Evolutionary conservation across 1,140 invertebrate genomes (phyloP).

Genomic region (Rhysida immarginata): DNA sequence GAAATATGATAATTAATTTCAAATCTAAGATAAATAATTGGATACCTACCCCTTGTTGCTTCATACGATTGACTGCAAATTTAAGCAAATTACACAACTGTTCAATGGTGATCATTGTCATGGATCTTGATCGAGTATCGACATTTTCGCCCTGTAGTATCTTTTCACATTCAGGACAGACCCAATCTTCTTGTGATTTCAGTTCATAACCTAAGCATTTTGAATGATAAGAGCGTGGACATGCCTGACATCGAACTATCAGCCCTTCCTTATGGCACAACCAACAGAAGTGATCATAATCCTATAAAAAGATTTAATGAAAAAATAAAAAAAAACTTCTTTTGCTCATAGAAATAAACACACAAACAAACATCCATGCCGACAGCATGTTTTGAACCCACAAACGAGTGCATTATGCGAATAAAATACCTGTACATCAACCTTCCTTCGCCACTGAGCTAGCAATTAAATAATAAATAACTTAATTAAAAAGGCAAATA

Average conservation of each 20-base stretch:
- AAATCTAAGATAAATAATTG: too few species aligned
- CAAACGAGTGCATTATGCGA: too few species aligned
- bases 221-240: constrained; percentile 67
- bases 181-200: constrained; percentile 46
- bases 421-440: too few species aligned
- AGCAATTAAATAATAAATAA: too few species aligned
- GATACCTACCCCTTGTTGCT: constrained; percentile 52
- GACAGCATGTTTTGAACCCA: too few species aligned
- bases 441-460: too few species aligned
- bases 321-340: too few species aligned
- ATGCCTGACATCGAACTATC: constrained; percentile 50
- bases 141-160: constrained; percentile 62
- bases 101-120: constrained; percentile 52
- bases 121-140: constrained; percentile 50
- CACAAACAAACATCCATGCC: too few species aligned
- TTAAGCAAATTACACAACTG: constrained; percentile 56
- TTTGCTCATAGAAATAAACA: too few species aligned
- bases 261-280: constrained; percentile 49
- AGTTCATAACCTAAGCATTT: constrained; percentile 49
- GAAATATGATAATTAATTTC: too few species aligned
- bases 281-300: constrained; percentile 69
- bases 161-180: constrained; percentile 69
- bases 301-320: background rate
- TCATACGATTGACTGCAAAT: constrained; percentile 55
- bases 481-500: too few species aligned